Evolutionary conservation across 2,888 invertebrate species (phyloP).

Genomic region (Aphidius colemani): DNA sequence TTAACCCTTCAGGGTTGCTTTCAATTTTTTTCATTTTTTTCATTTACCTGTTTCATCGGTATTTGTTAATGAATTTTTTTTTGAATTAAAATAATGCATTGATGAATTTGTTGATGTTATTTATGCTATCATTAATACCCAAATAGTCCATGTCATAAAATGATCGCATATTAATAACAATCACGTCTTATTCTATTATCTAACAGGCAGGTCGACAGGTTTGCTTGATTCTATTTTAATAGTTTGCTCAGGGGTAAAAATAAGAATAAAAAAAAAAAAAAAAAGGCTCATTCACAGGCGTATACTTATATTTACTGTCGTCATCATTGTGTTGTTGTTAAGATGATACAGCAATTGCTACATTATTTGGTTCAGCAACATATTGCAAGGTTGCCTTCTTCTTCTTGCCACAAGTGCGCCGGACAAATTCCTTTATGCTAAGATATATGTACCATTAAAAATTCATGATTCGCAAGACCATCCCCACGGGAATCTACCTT

Average conservation of each 20-base stretch:
- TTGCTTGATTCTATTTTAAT: slow-evolving; percentile 44
- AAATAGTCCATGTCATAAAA: slow-evolving; percentile 24
- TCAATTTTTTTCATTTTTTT: not conserved
- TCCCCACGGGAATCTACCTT: no score
- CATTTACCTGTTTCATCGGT: no score
- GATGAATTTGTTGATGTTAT: no score
- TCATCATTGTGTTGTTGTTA: no score
- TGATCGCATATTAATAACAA: slow-evolving; percentile 42
- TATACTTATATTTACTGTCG: not conserved
- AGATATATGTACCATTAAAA: no score
- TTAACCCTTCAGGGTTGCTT: slow-evolving; percentile 16
- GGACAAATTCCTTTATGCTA: slow-evolving; percentile 20
- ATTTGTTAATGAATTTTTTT: no score
- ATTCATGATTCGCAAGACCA: no score
- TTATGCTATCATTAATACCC: no score
- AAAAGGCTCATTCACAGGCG: slow-evolving; percentile 3
- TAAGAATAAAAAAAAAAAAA: slow-evolving; percentile 1
- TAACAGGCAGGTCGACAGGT: slow-evolving; percentile 44
- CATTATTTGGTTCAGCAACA: no score
- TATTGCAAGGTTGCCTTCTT: slow-evolving; percentile 28
- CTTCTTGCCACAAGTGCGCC: slow-evolving; percentile 19
- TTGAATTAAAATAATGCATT: no score
- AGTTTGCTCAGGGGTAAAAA: slow-evolving; percentile 24
- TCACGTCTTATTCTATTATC: slow-evolving; percentile 46
- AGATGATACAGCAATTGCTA: no score